phyloP scores from a whole-genome alignment of 2,113 vertebrate species.

The Garra rufa region DNA sequence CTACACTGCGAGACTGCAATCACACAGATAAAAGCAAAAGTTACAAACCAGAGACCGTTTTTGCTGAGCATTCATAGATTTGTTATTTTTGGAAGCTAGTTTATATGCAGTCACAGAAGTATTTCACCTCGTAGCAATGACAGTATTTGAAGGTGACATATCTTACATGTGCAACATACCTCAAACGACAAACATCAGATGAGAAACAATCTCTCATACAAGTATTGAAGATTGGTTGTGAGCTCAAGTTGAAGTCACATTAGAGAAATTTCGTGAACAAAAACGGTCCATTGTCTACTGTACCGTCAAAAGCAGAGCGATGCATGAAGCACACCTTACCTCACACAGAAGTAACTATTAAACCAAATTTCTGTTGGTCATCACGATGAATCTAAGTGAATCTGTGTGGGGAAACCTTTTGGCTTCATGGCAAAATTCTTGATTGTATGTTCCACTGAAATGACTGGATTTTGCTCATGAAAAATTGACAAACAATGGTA shows the following conservation, averaged over 20 bases:
- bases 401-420: not conserved
- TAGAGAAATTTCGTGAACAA: not conserved
- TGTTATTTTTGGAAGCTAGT: not conserved
- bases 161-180: conserved; percentile 30
- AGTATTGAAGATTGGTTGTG: not conserved
- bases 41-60: not conserved
- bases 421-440: not conserved
- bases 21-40: conserved; percentile 38
- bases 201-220: not conserved
- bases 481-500: not conserved
- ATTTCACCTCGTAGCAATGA: not conserved
- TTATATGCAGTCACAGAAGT: conserved; percentile 1
- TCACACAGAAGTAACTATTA: not conserved
- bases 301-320: not conserved
- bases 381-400: not conserved
- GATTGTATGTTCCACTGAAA: not conserved
- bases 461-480: not conserved
- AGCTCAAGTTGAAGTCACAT: not conserved
- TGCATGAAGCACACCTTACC: not conserved
- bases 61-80: not conserved
- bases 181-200: not conserved
- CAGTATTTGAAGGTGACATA: conserved; percentile 37
- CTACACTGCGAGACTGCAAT: conserved; percentile 94
- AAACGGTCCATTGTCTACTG: not conserved
- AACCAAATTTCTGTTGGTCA: not conserved